phyloP scores from a whole-genome alignment of 2,888 invertebrate genomes.

The Tachina fera region DNA sequence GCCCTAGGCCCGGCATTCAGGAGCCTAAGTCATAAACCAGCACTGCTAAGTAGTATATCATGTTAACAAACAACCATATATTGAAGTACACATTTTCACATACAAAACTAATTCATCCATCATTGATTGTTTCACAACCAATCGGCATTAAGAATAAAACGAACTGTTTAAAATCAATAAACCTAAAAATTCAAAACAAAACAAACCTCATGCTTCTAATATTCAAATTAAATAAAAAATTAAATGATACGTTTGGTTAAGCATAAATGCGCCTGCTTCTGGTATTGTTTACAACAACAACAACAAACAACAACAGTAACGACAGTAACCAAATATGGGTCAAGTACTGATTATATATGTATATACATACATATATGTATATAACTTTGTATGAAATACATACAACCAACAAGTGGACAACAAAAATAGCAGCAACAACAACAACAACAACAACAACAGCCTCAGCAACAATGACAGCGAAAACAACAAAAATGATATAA shows the following conservation, averaged over 20 bases:
- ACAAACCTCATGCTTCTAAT: too few species aligned
- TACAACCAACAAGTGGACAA: conserved; percentile 16
- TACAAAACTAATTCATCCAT: conserved; percentile 12
- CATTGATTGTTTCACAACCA: too few species aligned
- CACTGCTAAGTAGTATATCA: not conserved
- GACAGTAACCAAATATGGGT: conserved; percentile 56
- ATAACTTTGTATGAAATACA: conserved; percentile 30
- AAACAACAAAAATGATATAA: conserved; percentile 37
- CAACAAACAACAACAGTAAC: not conserved
- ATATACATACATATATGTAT: too few species aligned
- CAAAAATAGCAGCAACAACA: not conserved
- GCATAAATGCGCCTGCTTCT: conserved; percentile 63
- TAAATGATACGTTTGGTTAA: conserved; percentile 54
- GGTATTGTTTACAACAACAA: conserved; percentile 51
- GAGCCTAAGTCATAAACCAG: too few species aligned
- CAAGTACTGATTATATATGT: conserved; percentile 59
- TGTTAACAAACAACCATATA: not conserved
- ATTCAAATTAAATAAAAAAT: conserved; percentile 29
- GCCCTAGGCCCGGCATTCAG: too few species aligned
- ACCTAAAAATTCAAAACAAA: too few species aligned
- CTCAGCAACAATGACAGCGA: not conserved
- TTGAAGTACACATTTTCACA: not conserved
- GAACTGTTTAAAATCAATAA: too few species aligned
- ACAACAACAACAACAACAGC: not conserved
- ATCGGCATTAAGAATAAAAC: too few species aligned